A percentile compares a stretch with the other conserved stretches of the same genome.
phyloP scores from a whole-genome alignment of 2,888 invertebrate genomes.

The Pharmacophagus antenor region DNA sequence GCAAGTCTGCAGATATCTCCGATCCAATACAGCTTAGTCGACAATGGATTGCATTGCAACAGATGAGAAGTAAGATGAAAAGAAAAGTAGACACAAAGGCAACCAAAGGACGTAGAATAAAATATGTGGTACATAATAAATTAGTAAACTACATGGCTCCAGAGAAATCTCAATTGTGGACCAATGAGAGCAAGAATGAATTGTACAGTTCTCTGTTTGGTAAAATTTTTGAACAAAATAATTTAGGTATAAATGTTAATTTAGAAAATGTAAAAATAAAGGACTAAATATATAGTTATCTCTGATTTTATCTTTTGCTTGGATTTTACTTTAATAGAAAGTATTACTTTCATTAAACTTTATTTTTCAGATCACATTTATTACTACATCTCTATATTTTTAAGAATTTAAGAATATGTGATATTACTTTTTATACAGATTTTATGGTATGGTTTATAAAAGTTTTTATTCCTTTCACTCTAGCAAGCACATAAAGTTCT shows the following conservation, averaged over 20 bases:
- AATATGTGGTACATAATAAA: conserved; percentile 92
- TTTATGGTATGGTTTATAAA: too few species aligned
- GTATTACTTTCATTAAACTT: too few species aligned
- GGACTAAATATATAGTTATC: conserved; percentile 35
- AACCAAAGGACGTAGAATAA: conserved; percentile 95
- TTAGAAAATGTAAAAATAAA: conserved; percentile 57
- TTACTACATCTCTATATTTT: too few species aligned
- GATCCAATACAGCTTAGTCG: conserved; percentile 93
- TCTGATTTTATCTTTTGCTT: background rate
- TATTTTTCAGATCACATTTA: background rate
- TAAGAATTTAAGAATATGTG: too few species aligned
- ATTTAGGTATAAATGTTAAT: conserved; percentile 61
- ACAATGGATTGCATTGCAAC: conserved; percentile 96
- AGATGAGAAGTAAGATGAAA: conserved; percentile 94
- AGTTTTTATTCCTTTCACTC: too few species aligned
- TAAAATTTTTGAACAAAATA: conserved; percentile 76
- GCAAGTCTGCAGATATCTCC: conserved; percentile 90
- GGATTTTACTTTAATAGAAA: background rate
- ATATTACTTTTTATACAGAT: too few species aligned
- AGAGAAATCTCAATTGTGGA: conserved; percentile 84
- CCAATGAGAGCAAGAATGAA: conserved; percentile 89
- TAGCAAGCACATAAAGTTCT: too few species aligned
- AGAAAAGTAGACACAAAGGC: conserved; percentile 95
- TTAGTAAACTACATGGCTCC: conserved; percentile 96
- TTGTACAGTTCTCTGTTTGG: conserved; percentile 92